Conservation (phyloP, 2,888 invertebrate species). For the Gerris lacustris region DNA sequence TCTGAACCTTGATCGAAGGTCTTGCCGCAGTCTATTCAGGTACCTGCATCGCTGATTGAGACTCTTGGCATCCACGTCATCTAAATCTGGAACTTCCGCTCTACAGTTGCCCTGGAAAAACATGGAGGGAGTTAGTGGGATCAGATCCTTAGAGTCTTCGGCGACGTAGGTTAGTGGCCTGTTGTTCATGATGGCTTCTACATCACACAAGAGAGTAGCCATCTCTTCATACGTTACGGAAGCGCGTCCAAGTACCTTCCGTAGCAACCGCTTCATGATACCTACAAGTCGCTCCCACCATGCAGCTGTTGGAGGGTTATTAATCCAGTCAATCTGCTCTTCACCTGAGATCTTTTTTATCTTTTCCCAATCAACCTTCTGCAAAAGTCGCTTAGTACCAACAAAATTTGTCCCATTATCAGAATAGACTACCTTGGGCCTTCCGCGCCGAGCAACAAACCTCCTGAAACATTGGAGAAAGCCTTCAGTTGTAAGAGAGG, state of each 20-base stretch:
- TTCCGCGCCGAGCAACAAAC: slow-evolving; percentile 29
- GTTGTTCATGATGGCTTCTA: slow-evolving; percentile 15
- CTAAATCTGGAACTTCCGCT: slow-evolving; percentile 17
- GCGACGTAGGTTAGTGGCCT: slow-evolving; percentile 14
- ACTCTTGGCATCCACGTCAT: slow-evolving; percentile 11
- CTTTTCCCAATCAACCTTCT: slow-evolving; percentile 41
- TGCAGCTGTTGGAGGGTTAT: slow-evolving; percentile 28
- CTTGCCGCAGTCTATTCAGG: slow-evolving; percentile 13
- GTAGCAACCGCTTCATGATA: slow-evolving; percentile 18
- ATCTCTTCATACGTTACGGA: slow-evolving; percentile 19
- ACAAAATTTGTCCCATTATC: slow-evolving; percentile 38
- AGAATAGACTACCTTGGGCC: slow-evolving; percentile 31
- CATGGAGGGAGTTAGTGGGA: slow-evolving; percentile 30
- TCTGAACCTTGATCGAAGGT: slow-evolving; percentile 20
- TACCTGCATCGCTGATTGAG: slow-evolving; percentile 13
- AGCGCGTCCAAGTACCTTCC: slow-evolving; percentile 18
- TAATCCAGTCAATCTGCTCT: slow-evolving; percentile 32
- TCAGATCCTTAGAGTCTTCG: slow-evolving; percentile 23
- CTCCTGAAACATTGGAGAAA: slow-evolving; percentile 30
- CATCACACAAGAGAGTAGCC: slow-evolving; percentile 21
- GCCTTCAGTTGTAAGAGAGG: slow-evolving; percentile 25
- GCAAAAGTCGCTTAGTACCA: slow-evolving; percentile 36
- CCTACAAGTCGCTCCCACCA: slow-evolving; percentile 34
- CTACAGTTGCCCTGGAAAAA: slow-evolving; percentile 23
- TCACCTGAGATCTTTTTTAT: slow-evolving; percentile 25